These are phyloP conservation scores for Steinernema khuongi DNA, from an alignment of 1,140 invertebrate species.

Conservation along the genomic window DNA sequence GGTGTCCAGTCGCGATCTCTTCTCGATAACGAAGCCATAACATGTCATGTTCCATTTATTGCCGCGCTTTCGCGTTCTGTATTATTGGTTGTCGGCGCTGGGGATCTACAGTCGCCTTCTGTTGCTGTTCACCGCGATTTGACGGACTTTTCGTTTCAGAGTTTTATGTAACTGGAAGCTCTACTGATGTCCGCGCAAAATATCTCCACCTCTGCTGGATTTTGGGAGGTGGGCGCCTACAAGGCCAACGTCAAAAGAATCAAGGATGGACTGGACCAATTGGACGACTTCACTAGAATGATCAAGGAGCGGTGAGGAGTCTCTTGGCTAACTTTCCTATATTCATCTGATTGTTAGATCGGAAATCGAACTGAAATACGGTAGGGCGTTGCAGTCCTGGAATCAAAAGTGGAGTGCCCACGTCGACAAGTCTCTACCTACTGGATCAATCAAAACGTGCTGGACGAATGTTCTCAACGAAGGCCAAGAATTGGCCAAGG, in stretches of 20 bases:
- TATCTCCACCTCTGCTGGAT: slow-evolving; percentile 21
- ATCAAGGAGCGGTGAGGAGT: slow-evolving; percentile 37
- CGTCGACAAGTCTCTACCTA: slow-evolving; percentile 39
- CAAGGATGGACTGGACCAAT: slow-evolving; percentile 52
- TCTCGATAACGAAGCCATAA: background rate
- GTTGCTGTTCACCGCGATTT: no score
- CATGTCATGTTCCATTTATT: background rate
- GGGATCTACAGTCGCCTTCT: no score
- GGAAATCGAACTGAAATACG: slow-evolving; percentile 51
- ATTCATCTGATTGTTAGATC: slow-evolving; percentile 25
- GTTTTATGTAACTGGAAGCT: slow-evolving; percentile 1
- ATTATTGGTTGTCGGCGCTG: no score
- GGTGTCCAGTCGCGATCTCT: background rate
- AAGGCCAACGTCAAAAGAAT: slow-evolving; percentile 53
- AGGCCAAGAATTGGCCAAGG: slow-evolving; percentile 39
- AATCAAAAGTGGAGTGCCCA: slow-evolving; percentile 44
- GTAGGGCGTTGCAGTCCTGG: slow-evolving; percentile 46
- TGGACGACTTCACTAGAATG: slow-evolving; percentile 51
- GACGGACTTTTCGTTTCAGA: slow-evolving; percentile 6
- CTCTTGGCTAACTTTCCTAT: background rate
- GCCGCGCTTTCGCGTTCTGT: background rate
- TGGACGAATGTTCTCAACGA: slow-evolving; percentile 41
- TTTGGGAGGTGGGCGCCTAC: slow-evolving; percentile 47
- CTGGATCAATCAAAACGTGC: slow-evolving; percentile 27
- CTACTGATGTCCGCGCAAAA: background rate